Evolutionary conservation across 2,888 invertebrate species (phyloP), one percentile per base, ranked within the genome.

Genomic region (Agrotis segetum): DNA sequence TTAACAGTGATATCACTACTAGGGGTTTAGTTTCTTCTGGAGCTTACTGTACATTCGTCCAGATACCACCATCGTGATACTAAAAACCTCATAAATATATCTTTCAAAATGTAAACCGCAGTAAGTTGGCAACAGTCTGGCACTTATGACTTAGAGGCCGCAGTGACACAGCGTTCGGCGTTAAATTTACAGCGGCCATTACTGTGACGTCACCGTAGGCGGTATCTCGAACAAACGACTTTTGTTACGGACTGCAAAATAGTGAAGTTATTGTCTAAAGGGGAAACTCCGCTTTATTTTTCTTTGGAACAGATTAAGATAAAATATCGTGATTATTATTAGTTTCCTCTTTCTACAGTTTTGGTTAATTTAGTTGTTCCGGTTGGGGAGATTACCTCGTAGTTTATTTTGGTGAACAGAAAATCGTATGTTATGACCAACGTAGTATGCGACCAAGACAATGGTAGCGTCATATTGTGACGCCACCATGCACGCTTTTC

Each of bases 121-220:
- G 65, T 86, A 81, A 84, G 77, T 86, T 85, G 85, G 78, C 82
- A 78, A 81, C 74, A 78, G 77, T 76, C 67, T 82, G 76, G 77
- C 78, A 83, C 85, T 81, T 80, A 85, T 82, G 84, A 84, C 82
- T 84, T 85, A 84, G 73, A 82, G 78, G 85, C 83, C 83, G 73
- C 71, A 83, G 78, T 85, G 80, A 84, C 81, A 81, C 81, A 81
- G 77, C 83, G 87, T 85, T 87, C 83, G 81, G 85, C 87, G 85
- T 87, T 84, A 86, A 88, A 91, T 91, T 91, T 91, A 88, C 81
- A 74, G 76, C 77, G 52, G 76, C 83, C 84, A 87, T 88, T 89
- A 86, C 81, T 56, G 79, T 84, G 84, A 84, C 84, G 86, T 89
- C 87, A 88, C 87, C 75, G 84, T 83, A 84, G 87, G 85, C 83